Base-by-base conservation (phyloP, 2,113 vertebrate species). In the Hystrix cristata region DNA sequence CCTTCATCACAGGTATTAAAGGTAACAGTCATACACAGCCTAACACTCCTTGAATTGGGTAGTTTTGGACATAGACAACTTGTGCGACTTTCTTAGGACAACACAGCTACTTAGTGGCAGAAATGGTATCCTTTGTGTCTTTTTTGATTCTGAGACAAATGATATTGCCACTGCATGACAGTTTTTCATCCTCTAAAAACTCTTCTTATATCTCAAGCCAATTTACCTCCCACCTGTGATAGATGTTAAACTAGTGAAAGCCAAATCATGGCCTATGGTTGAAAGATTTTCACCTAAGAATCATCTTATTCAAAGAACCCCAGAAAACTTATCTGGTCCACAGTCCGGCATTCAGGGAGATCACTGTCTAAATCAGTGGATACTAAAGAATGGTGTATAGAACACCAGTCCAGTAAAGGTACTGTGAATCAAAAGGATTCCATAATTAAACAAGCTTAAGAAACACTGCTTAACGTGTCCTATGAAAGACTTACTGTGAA, bases 301-400 rank as follows among this genome's bases (percentile, higher is more conserved):
- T 88, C 14, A 76, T 13, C 31, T 65, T 80, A 67, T 72, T 88
- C 95, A 91, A 85, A 81, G 86, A 88, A 51, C 46, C 23, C 12
- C 84, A 16, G 71, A 93, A 59, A 83, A 65, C 29, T 82, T 16
- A 69, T 53, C 15, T 80, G 16, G 3, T 13, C 14, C 29, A 57
- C 4, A 83, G n/a, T 14, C 29, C 76, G 12, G 14, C 55, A 55
- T 5, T 46, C 43, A 62, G 38, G 18, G 31, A 82, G 6, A 3
- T 80, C 69, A 79, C 34, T 76, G 12, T n/a, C 16, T 95, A 65
- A 91, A 27, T 59, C 19, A 53, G 14, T 23, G 21, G 88, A 79
- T 87, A 38, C 38, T n/a, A 55, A 88, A 85, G 31, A 74, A 14
- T 27, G 34, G 34, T 91, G 43, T 69, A 18, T n/a, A 55, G 34